phyloP scores from a whole-genome alignment of 2,888 invertebrate genomes.

The Arenicola marina region DNA sequence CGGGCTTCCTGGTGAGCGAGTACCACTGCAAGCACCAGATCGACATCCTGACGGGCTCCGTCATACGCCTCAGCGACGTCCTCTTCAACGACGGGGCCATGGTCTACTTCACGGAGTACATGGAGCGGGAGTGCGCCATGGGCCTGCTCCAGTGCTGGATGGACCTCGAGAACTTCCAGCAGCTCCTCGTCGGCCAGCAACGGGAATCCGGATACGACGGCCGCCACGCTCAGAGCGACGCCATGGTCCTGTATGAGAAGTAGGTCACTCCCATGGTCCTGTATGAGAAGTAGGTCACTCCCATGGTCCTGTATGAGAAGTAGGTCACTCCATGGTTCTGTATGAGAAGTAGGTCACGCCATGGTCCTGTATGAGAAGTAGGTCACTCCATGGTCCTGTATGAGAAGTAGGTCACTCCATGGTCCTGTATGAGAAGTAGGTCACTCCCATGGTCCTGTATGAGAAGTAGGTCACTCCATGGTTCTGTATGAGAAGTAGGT shows the following conservation, averaged over 20 bases:
- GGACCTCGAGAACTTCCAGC: constrained; percentile 83
- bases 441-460: no score
- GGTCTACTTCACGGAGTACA: constrained; percentile 94
- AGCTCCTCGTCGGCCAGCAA: constrained; percentile 69
- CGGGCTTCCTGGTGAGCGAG: constrained; percentile 81
- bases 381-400: no score
- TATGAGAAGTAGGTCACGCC: no score
- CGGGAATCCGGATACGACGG: constrained; percentile 66
- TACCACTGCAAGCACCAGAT: constrained; percentile 92
- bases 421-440: no score
- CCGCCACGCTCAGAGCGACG: constrained; percentile 85
- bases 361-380: no score
- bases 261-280: no score
- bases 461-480: no score
- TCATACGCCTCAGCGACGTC: constrained; percentile 82
- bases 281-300: no score
- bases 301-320: no score
- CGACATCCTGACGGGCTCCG: constrained; percentile 81
- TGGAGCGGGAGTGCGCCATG: constrained; percentile 83
- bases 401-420: no score
- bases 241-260: constrained; percentile 94
- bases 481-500: no score
- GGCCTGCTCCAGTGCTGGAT: constrained; percentile 87
- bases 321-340: no score
- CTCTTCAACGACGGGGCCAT: constrained; percentile 87